These are phyloP conservation scores for Cynoglossus semilaevis DNA, from an alignment of 2,113 vertebrate genomes.

Conservation along the genomic window DNA sequence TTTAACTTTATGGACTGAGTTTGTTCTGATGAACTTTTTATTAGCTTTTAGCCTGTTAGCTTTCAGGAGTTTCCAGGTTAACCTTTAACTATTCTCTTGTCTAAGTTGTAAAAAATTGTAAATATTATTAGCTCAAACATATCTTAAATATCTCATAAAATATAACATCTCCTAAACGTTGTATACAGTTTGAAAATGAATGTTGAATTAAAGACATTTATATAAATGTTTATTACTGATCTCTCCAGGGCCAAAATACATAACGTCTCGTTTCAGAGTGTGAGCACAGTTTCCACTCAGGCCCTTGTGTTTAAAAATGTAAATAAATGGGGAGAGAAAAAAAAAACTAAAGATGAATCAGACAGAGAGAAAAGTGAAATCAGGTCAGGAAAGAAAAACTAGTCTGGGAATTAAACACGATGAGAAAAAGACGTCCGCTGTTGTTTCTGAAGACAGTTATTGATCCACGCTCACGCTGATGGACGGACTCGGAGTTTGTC, in stretches of 20 bases:
- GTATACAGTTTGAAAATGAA: too few species aligned
- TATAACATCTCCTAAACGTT: too few species aligned
- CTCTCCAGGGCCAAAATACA: not conserved
- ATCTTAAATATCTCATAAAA: too few species aligned
- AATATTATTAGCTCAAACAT: too few species aligned
- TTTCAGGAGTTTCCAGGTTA: too few species aligned
- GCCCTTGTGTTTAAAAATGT: not conserved
- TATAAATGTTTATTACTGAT: not conserved
- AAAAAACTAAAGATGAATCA: not conserved
- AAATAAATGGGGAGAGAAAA: not conserved
- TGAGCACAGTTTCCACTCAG: not conserved
- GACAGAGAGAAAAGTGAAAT: not conserved
- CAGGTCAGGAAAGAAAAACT: not conserved
- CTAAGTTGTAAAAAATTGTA: too few species aligned
- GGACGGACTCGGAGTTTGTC: constrained; percentile 17
- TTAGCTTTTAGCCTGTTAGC: too few species aligned
- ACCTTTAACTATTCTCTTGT: too few species aligned
- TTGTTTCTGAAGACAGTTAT: constrained; percentile 6
- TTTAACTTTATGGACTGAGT: too few species aligned
- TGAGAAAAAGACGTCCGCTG: constrained; percentile 3
- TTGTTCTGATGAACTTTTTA: too few species aligned
- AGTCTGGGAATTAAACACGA: not conserved
- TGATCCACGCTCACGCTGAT: constrained; percentile 29
- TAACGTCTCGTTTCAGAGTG: not conserved
- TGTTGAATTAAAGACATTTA: too few species aligned